phyloP scores from a whole-genome alignment of 92 coral and sea anemone species.

The Heliopora coerulea region DNA sequence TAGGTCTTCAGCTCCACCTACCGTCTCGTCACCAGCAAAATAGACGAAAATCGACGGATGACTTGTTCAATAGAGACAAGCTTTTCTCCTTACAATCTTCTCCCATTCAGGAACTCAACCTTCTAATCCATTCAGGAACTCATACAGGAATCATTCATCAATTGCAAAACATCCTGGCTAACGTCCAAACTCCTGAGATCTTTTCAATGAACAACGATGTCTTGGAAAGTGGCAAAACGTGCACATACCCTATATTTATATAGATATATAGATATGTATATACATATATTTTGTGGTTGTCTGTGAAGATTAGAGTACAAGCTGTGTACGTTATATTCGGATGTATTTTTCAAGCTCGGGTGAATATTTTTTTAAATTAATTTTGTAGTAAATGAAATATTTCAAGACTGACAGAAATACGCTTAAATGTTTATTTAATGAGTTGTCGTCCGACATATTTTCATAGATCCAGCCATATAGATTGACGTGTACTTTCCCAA shows the following conservation, averaged over 20 bases:
- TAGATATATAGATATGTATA: not conserved
- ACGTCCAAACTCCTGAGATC: not conserved
- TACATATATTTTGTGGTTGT: too few relatives aligned
- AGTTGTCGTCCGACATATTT: not conserved
- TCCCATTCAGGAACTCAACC: too few relatives aligned
- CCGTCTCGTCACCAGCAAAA: conserved; percentile 28
- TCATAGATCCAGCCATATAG: not conserved
- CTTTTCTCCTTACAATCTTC: not conserved
- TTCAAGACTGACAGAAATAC: not conserved
- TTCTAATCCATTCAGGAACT: too few relatives aligned
- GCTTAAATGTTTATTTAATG: not conserved
- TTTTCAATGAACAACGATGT: not conserved
- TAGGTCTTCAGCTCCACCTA: conserved; percentile 19
- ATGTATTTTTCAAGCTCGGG: not conserved
- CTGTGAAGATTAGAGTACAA: not conserved
- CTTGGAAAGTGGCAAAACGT: not conserved
- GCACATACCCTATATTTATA: not conserved
- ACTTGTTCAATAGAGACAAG: not conserved
- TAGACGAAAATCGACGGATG: not conserved
- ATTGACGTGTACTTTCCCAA: not conserved
- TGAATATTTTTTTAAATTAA: not conserved
- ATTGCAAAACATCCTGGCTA: not conserved
- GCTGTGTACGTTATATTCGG: not conserved
- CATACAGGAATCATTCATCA: not conserved
- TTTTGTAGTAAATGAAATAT: not conserved